These are phyloP conservation scores for Melanogrammus aeglefinus DNA, from an alignment of 2,797 vertebrate species.

Conservation along the genomic window DNA sequence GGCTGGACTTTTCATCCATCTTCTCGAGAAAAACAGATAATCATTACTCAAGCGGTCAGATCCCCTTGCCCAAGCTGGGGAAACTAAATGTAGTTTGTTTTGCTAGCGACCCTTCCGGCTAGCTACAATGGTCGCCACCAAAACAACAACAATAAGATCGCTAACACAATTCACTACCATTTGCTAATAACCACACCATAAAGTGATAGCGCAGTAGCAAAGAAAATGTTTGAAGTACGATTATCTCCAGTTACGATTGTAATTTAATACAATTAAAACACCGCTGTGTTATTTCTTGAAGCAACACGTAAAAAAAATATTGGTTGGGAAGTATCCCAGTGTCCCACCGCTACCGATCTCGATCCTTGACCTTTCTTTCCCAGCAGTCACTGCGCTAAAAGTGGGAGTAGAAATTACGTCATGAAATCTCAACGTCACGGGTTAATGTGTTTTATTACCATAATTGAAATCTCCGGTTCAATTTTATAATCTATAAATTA, in stretches of 20 bases:
- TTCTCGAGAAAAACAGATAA: constrained; percentile 70
- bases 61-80: constrained; percentile 48
- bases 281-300: rapidly evolving
- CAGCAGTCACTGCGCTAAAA: constrained; percentile 60
- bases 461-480: too few species aligned
- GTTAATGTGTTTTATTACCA: not conserved
- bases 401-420: constrained; percentile 48
- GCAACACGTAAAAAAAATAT: not conserved
- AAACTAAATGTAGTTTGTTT: constrained; percentile 13
- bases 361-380: constrained; percentile 65
- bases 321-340: not conserved
- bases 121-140: constrained; percentile 7
- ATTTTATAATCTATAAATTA: not conserved
- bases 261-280: rapidly evolving
- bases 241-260: not conserved
- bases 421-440: constrained; percentile 1
- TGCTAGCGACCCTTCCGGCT: not conserved
- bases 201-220: not conserved
- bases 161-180: constrained; percentile 16
- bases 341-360: constrained; percentile 29
- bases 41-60: constrained; percentile 68
- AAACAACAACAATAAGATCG: constrained; percentile 61
- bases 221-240: not conserved
- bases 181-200: constrained; percentile 34
- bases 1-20: constrained; percentile 88